phyloP scores from a whole-genome alignment of 2,797 vertebrate genomes.

The Ispidina lecontei region DNA sequence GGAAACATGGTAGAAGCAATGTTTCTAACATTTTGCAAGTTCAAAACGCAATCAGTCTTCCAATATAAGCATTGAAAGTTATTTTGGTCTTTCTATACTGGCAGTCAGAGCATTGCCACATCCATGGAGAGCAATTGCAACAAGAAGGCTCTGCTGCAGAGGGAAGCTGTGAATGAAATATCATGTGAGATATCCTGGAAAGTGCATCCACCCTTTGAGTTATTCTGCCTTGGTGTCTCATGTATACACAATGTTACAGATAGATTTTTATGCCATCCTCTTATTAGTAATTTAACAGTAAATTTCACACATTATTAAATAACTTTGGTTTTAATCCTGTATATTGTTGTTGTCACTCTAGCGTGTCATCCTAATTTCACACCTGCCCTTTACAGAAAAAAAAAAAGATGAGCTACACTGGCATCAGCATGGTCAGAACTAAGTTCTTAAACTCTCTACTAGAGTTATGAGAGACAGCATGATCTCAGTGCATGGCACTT shows the following conservation, averaged over 20 bases:
- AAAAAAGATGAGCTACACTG: neutral
- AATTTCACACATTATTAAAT: neutral
- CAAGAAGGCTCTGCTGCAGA: neutral
- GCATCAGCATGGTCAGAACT: neutral
- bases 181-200: neutral
- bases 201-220: neutral
- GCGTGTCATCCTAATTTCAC: neutral
- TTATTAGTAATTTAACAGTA: neutral
- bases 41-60: neutral
- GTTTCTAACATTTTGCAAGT: neutral
- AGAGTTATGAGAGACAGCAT: accelerated
- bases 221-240: neutral
- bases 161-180: neutral
- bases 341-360: neutral
- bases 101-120: neutral
- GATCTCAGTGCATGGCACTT: accelerated
- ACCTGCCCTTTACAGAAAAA: neutral
- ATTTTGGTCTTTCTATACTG: neutral
- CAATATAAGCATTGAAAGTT: neutral
- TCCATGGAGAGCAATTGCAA: neutral
- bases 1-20: neutral
- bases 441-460: neutral
- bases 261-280: neutral
- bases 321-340: neutral
- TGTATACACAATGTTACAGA: neutral